These are phyloP conservation scores for Eidolon dupreanum DNA, from an alignment of 2,797 vertebrate species.

Conservation along the genomic window DNA sequence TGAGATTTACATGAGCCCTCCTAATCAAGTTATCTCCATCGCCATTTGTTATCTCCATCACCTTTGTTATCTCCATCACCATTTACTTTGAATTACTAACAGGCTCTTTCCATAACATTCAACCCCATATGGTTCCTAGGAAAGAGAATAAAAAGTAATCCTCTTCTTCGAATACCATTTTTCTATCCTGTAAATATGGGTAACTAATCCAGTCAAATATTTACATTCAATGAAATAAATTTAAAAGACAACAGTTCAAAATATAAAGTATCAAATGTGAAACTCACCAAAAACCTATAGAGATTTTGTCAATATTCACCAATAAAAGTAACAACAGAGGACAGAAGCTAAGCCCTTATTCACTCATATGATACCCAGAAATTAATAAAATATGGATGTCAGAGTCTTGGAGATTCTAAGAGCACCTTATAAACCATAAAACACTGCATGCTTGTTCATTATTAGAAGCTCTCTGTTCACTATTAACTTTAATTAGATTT, in stretches of 20 bases:
- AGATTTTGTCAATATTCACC: background rate
- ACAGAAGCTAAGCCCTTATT: constrained; percentile 11
- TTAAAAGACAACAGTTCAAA: constrained; percentile 31
- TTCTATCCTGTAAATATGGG: constrained; percentile 9
- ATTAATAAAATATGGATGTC: constrained; percentile 35
- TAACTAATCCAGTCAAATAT: background rate
- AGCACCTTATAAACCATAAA: constrained; percentile 11
- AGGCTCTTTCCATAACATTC: constrained; percentile 1
- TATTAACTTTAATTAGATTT: constrained; percentile 69
- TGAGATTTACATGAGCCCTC: constrained; percentile 10
- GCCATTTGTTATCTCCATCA: background rate
- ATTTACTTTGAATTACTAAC: constrained; percentile 43
- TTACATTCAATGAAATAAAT: constrained; percentile 53
- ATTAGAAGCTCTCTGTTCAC: constrained; percentile 57
- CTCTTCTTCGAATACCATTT: constrained; percentile 25
- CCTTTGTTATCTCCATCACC: background rate
- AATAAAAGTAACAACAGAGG: constrained; percentile 28
- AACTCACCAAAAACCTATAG: background rate
- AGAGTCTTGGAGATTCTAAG: constrained; percentile 29
- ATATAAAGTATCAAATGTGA: constrained; percentile 47
- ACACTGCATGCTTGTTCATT: constrained; percentile 54
- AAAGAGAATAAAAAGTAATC: constrained; percentile 42
- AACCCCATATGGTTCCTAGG: background rate
- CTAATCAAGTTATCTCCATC: background rate
- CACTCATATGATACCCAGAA: background rate